Evolutionary conservation across 2,888 invertebrate genomes (phyloP), one percentile per base, ranked within the genome.

Genomic region (Tipula confusa): DNA sequence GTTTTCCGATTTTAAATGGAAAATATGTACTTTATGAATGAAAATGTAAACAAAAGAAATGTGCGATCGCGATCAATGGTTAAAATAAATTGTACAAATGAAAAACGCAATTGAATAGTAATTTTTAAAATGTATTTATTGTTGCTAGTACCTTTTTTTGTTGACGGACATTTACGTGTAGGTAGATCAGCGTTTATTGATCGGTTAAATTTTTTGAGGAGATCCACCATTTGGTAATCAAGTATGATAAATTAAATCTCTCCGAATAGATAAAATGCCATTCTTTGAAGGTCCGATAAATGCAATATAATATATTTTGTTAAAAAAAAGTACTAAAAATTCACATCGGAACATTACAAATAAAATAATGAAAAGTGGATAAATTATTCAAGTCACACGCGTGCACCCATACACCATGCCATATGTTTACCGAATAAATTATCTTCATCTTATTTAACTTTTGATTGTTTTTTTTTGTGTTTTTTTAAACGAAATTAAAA

Each of bases 21-120:
- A 43, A 64, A 64, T 64, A 9, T 64, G 9, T 64, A 64, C 24
- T 64, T 64, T 64, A 64, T 64, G 64, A 64, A 64, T 64, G 64
- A 64, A 64, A 64, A 64, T 64, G 64, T 64, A 64, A 64, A 64
- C 64, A 64, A 64, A 24, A 64, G 64, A 64, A 64, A 64, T 64
- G 64, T 64, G 64, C 64, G 64, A 64, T 64, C 64, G 64, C 64
- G 24, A 64, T 64, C 64, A 64, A 64, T 64, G 64, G 9, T 24
- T 24, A 24, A 64, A 24, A 13, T 24, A 64, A 18, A 64, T 24
- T 43, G 15, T 43, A 43, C 43, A 15, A 24, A 64, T 24, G 7
- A 24, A 24, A 5, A 18, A 64, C 1, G 1, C 24, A 24, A 64
- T 64, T 64, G 24, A 24, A 48, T 18, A 4, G 18, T 24, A 9